Percentiles rank a stretch among this genome's conserved stretches.
Conservation (phyloP, 92 coral and sea anemone genomes). For the Siderastrea radians region DNA sequence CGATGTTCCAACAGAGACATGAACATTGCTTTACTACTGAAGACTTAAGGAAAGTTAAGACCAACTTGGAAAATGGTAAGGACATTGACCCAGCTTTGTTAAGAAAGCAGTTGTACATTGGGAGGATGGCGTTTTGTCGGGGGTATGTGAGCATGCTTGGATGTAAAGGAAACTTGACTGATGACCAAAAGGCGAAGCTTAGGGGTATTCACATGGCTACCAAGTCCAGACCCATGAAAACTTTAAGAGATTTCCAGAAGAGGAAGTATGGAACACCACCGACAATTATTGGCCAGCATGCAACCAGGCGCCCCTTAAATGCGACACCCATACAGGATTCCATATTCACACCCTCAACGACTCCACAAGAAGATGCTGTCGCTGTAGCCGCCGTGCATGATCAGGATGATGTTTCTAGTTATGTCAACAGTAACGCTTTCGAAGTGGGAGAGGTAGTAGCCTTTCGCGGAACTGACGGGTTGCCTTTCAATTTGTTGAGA, state of each 20-base stretch:
- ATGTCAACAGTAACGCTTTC: constrained; percentile 34
- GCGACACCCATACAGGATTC: too few species aligned
- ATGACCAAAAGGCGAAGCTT: constrained; percentile 5
- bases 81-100: constrained; percentile 14
- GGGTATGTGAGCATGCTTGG: constrained; percentile 31
- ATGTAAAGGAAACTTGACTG: neutral
- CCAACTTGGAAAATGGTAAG: constrained; percentile 7
- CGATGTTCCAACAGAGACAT: constrained; percentile 13
- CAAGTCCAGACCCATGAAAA: too few species aligned
- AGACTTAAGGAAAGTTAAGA: constrained; percentile 1
- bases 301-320: too few species aligned
- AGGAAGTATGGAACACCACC: too few species aligned
- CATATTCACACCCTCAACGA: too few species aligned
- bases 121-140: constrained; percentile 33
- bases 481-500: constrained; percentile 15
- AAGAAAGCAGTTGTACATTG: constrained; percentile 9
- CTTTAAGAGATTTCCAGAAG: too few species aligned
- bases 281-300: too few species aligned
- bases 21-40: neutral
- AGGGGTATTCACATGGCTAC: too few species aligned
- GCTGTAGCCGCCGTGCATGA: too few species aligned
- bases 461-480: constrained; percentile 9
- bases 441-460: constrained; percentile 46
- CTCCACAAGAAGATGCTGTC: too few species aligned
- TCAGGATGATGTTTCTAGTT: too few species aligned